Evolutionary conservation across 2,888 invertebrate genomes (phyloP).

Genomic region (Sclerodermus sp.): DNA sequence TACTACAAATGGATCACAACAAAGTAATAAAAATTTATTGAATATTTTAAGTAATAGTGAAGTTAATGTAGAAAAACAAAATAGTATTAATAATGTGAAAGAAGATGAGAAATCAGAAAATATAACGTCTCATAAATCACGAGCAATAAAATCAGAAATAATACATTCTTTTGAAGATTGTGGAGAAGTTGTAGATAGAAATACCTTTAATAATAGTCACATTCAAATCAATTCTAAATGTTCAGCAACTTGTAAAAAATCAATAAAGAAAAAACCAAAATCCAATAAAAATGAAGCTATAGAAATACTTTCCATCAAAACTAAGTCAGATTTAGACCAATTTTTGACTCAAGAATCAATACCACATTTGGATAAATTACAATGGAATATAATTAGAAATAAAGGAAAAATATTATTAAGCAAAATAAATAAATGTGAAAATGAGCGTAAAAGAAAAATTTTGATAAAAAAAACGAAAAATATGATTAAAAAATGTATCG

Average conservation of each 20-base stretch:
- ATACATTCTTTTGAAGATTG: not conserved
- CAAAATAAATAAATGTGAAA: slow-evolving; percentile 30
- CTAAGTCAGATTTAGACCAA: slow-evolving; percentile 27
- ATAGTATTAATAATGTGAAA: too few relatives aligned
- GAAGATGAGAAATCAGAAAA: too few relatives aligned
- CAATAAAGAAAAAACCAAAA: too few relatives aligned
- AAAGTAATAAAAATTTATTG: too few relatives aligned
- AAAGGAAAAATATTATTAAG: slow-evolving; percentile 50
- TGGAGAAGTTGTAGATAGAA: slow-evolving; percentile 24
- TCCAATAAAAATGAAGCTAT: not conserved
- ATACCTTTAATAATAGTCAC: slow-evolving; percentile 1
- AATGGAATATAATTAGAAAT: slow-evolving; percentile 61
- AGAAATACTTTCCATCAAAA: slow-evolving; percentile 45
- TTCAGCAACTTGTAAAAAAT: too few relatives aligned
- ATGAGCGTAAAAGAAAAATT: slow-evolving; percentile 19
- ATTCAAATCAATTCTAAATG: too few relatives aligned
- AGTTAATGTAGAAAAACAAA: too few relatives aligned
- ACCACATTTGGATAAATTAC: slow-evolving; percentile 60
- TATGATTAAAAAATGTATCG: slow-evolving; percentile 28
- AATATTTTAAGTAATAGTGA: too few relatives aligned
- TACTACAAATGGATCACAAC: too few relatives aligned
- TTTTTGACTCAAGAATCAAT: slow-evolving; percentile 31
- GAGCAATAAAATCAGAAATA: not conserved
- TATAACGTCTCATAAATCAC: too few relatives aligned
- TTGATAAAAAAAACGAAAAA: slow-evolving; percentile 27